Evolutionary conservation across 2,888 invertebrate species (phyloP).

Genomic region (Leptopilina myrica): DNA sequence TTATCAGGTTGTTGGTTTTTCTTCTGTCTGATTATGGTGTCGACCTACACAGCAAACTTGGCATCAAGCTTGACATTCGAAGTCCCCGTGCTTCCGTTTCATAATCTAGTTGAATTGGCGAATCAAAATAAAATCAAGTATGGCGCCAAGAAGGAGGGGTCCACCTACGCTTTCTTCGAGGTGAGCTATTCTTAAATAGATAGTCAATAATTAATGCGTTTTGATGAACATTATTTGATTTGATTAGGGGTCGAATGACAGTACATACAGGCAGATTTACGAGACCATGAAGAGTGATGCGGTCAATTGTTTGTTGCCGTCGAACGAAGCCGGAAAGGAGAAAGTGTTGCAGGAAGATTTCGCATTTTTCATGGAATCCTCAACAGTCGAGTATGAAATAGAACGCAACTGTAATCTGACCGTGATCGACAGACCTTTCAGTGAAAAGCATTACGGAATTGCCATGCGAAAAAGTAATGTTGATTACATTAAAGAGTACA

Average conservation of each 20-base stretch:
- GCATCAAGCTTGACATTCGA: constrained; percentile 94
- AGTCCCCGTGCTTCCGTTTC: constrained; percentile 82
- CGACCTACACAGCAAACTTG: constrained; percentile 94
- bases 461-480: constrained; percentile 87
- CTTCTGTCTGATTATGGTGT: constrained; percentile 92
- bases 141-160: constrained; percentile 90
- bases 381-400: constrained; percentile 90
- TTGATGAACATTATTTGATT: background rate
- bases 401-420: constrained; percentile 87
- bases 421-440: constrained; percentile 85
- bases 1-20: constrained; percentile 91
- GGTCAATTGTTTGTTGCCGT: constrained; percentile 78
- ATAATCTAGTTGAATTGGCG: constrained; percentile 90
- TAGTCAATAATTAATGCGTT: no score
- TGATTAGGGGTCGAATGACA: constrained; percentile 86
- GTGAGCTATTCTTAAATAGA: constrained; percentile 69
- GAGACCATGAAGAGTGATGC: constrained; percentile 85
- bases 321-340: constrained; percentile 83
- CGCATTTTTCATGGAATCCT: constrained; percentile 94
- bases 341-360: constrained; percentile 81
- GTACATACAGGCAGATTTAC: constrained; percentile 89
- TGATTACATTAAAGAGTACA: no score
- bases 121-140: constrained; percentile 89
- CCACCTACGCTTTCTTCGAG: constrained; percentile 92
- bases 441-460: constrained; percentile 92